These are phyloP conservation scores for Vulpes ferrilata DNA, from an alignment of 2,113 vertebrate genomes.

Conservation along the genomic window DNA sequence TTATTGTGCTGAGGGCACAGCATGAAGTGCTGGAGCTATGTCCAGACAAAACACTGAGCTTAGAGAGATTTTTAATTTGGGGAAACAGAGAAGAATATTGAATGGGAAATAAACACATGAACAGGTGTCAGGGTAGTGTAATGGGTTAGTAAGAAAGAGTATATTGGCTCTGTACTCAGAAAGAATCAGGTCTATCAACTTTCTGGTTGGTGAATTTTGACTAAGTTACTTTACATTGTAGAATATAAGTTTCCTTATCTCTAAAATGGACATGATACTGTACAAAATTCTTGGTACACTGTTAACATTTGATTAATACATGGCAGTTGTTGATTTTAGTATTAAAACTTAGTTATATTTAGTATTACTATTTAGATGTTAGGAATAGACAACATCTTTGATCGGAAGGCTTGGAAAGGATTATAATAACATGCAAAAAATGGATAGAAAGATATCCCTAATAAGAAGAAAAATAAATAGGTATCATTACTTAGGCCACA, in stretches of 20 bases:
- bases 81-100: neutral
- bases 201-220: neutral
- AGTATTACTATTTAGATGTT: neutral
- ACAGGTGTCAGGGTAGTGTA: neutral
- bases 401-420: neutral
- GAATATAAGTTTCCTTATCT: neutral
- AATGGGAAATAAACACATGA: neutral
- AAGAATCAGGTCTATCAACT: neutral
- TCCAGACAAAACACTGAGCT: neutral
- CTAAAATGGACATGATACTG: neutral
- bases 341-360: neutral
- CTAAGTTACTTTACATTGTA: neutral
- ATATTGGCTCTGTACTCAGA: neutral
- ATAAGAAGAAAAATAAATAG: neutral
- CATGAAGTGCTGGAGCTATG: neutral
- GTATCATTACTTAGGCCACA: neutral
- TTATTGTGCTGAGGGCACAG: neutral
- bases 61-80: neutral
- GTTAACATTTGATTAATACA: neutral
- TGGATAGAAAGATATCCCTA: neutral
- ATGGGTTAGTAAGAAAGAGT: neutral
- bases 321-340: neutral
- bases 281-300: neutral
- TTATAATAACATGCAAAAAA: neutral
- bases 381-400: neutral